A percentile compares a stretch with the other conserved stretches of the same genome.
These are phyloP conservation scores for Colletes gigas DNA, from an alignment of 1,140 invertebrate species.

Conservation along the genomic window DNA sequence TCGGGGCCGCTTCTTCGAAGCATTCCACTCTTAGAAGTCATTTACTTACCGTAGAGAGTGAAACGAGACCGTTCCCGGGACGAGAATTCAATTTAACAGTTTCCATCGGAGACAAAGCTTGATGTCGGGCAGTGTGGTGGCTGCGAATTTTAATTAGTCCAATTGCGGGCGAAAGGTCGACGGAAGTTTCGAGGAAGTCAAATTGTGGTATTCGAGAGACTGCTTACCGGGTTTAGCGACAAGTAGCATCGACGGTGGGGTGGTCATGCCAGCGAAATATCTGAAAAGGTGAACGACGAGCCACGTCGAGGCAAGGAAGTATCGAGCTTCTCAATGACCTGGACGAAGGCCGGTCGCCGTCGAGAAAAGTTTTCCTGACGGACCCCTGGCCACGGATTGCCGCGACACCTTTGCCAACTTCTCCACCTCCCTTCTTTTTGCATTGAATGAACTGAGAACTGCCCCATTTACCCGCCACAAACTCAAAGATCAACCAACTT, in stretches of 20 bases:
- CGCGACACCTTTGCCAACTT: slow-evolving; percentile 47
- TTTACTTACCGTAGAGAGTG: no score
- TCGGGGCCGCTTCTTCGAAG: no score
- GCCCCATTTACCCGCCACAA: no score
- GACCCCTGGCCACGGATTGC: slow-evolving; percentile 36
- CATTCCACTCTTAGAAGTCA: no score
- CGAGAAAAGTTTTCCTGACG: slow-evolving; percentile 47
- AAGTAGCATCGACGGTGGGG: slow-evolving; percentile 4
- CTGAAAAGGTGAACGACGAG: slow-evolving; percentile 42
- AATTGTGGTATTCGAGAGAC: not conserved
- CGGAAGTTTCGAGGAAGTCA: not conserved
- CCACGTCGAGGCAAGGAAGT: slow-evolving; percentile 30
- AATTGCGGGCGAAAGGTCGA: slow-evolving; percentile 16
- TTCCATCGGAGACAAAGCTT: not conserved
- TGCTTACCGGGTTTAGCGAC: slow-evolving; percentile 18
- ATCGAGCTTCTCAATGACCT: slow-evolving; percentile 37
- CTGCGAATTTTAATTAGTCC: slow-evolving; percentile 4
- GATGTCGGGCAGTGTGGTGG: not conserved
- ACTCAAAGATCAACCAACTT: slow-evolving; percentile 18
- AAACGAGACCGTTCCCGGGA: not conserved
- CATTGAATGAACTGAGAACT: not conserved
- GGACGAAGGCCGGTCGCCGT: slow-evolving; percentile 42
- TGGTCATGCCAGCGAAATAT: slow-evolving; percentile 12
- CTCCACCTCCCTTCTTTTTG: slow-evolving; percentile 7
- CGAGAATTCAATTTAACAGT: not conserved